phyloP scores from a whole-genome alignment of 2,888 invertebrate genomes.

The Polietes domitor region DNA sequence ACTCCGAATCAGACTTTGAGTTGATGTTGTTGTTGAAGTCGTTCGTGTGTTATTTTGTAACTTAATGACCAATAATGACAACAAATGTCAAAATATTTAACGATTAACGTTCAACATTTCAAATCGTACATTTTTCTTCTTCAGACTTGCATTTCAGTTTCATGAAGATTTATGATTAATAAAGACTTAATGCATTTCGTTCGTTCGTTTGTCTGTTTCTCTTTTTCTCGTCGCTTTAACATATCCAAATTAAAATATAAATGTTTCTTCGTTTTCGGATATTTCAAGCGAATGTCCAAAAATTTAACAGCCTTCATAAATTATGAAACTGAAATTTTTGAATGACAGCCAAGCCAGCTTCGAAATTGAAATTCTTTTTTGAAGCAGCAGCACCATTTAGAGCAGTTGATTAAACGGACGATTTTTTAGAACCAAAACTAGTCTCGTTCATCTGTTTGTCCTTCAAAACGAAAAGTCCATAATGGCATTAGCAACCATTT shows the following conservation, averaged over 20 bases:
- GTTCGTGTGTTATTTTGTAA: constrained; percentile 60
- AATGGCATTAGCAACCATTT: no score
- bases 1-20: background rate
- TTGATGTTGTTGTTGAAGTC: no score
- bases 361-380: no score
- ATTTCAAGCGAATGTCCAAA: constrained; percentile 9
- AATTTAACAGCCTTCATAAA: constrained; percentile 18
- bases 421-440: no score
- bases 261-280: background rate
- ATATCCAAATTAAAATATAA: constrained; percentile 14
- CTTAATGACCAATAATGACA: constrained; percentile 68
- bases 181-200: constrained; percentile 62
- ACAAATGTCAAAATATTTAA: constrained; percentile 67
- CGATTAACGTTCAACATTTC: constrained; percentile 46
- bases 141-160: background rate
- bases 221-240: background rate
- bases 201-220: background rate
- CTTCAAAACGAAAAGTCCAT: no score
- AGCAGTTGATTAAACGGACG: no score
- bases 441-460: no score
- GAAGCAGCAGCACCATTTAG: no score
- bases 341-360: constrained; percentile 5
- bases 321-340: background rate
- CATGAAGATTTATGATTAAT: constrained; percentile 65
- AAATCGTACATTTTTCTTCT: constrained; percentile 42